phyloP scores from a whole-genome alignment of 1,140 invertebrate genomes.

The Neodiprion virginianus region DNA sequence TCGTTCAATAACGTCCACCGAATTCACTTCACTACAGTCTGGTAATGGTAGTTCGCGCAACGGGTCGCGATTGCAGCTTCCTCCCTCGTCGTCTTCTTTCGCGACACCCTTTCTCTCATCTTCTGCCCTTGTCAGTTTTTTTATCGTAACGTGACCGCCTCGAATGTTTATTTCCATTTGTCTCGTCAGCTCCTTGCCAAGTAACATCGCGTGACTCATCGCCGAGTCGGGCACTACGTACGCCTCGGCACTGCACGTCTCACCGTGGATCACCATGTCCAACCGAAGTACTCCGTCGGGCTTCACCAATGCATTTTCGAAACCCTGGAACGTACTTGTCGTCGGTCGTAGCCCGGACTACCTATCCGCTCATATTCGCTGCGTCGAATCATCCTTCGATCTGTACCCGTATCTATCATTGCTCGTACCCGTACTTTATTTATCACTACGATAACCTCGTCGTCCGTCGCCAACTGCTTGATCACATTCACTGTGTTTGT shows the following conservation, averaged over 20 bases:
- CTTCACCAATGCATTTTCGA: conserved; percentile 11
- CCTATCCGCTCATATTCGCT: conserved; percentile 12
- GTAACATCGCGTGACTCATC: conserved; percentile 3
- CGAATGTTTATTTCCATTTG: neutral
- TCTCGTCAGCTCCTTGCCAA: neutral
- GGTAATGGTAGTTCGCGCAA: conserved; percentile 8
- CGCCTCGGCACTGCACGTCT: neutral
- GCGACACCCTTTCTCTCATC: neutral
- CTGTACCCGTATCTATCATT: conserved; percentile 11
- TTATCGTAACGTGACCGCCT: neutral
- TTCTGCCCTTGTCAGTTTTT: neutral
- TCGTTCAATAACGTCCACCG: neutral
- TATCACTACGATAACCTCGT: conserved; percentile 1
- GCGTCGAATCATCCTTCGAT: neutral
- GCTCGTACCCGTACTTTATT: neutral
- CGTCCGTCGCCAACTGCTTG: neutral
- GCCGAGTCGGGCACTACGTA: neutral
- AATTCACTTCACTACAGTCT: neutral
- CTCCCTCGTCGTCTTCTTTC: neutral
- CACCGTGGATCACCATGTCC: neutral
- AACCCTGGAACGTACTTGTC: conserved; percentile 11
- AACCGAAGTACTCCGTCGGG: neutral
- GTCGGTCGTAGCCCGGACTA: conserved; percentile 4
- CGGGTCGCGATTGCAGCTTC: neutral
- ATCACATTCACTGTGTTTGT: neutral